Conservation (phyloP, 2,113 vertebrate genomes). For the Sardina pilchardus region DNA sequence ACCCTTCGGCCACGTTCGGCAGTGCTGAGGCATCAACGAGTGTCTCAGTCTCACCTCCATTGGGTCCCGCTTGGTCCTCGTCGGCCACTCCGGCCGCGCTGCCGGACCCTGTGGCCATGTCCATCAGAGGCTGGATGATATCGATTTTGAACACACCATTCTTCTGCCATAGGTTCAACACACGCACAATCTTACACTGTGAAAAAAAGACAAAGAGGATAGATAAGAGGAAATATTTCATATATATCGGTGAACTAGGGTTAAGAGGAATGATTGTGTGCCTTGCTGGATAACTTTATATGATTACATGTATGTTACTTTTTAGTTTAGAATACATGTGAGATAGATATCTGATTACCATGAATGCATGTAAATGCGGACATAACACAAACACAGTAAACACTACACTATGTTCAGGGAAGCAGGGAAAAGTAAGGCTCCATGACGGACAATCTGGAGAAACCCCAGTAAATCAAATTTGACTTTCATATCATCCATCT, state of each 20-base stretch:
- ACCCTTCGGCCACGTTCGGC: background rate
- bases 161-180: conserved; percentile 98
- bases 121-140: conserved; percentile 94
- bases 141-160: conserved; percentile 98
- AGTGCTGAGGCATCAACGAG: background rate
- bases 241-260: background rate
- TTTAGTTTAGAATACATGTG: background rate
- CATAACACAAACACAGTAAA: background rate
- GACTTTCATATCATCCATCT: background rate
- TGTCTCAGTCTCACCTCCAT: conserved; percentile 37
- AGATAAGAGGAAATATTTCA: background rate
- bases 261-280: background rate
- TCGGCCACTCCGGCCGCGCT: conserved; percentile 64
- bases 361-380: too few species aligned
- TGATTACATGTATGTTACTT: background rate
- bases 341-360: background rate
- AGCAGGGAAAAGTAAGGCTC: background rate
- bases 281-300: background rate
- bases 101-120: conserved; percentile 88
- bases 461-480: background rate
- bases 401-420: background rate
- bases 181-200: conserved; percentile 97
- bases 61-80: conserved; percentile 72
- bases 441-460: background rate
- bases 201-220: background rate